Evolutionary conservation across 2,888 invertebrate genomes (phyloP).

Genomic region (Agrotis ipsilon): DNA sequence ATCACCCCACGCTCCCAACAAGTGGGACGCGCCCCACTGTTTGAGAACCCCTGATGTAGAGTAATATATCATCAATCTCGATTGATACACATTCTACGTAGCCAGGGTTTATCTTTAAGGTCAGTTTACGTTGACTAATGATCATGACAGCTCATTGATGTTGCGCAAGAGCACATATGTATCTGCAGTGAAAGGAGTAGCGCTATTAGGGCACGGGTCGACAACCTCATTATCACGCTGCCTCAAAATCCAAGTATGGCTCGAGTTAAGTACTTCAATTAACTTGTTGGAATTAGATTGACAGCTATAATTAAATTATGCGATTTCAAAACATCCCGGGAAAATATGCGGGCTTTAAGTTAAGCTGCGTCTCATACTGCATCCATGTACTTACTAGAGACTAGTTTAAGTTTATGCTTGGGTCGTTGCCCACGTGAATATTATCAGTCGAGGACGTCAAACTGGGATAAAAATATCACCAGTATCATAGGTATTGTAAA

Average conservation of each 20-base stretch:
- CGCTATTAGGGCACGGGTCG: slow-evolving; percentile 71
- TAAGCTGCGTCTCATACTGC: neutral
- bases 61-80: slow-evolving; percentile 43
- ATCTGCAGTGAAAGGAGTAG: slow-evolving; percentile 79
- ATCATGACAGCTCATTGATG: slow-evolving; percentile 69
- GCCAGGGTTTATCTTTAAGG: slow-evolving; percentile 63
- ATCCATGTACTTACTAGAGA: neutral
- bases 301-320: slow-evolving; percentile 41
- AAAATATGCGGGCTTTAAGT: neutral
- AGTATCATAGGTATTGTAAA: too few relatives aligned
- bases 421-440: too few relatives aligned
- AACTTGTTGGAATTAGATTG: slow-evolving; percentile 41
- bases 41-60: slow-evolving; percentile 3
- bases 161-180: slow-evolving; percentile 77
- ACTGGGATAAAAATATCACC: too few relatives aligned
- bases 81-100: slow-evolving; percentile 51
- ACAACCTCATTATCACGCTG: slow-evolving; percentile 74
- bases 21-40: too few relatives aligned
- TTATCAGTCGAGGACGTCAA: too few relatives aligned
- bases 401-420: too few relatives aligned
- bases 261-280: slow-evolving; percentile 46
- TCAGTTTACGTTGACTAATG: slow-evolving; percentile 56
- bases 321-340: slow-evolving; percentile 27
- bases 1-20: too few relatives aligned
- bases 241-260: slow-evolving; percentile 61